Conservation (phyloP, 2,797 vertebrate species). For the Discoglossus pictus region DNA sequence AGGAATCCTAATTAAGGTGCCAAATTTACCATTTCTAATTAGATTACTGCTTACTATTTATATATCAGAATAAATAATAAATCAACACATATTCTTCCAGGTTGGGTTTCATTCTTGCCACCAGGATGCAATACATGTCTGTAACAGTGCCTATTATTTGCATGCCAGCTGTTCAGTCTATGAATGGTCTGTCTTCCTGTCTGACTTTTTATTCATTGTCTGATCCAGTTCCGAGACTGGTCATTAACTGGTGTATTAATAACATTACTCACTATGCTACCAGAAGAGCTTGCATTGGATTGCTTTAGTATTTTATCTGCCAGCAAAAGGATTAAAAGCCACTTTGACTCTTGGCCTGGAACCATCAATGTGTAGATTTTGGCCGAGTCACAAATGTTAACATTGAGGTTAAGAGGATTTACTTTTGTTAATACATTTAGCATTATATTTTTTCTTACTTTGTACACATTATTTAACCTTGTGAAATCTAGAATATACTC, state of each 20-base stretch:
- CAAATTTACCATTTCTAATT: conserved; percentile 36
- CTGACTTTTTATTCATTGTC: neutral
- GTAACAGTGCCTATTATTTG: conserved; percentile 4
- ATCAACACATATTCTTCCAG: conserved; percentile 7
- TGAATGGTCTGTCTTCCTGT: neutral
- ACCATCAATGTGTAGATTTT: too few relatives aligned
- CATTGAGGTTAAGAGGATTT: too few relatives aligned
- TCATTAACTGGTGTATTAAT: neutral
- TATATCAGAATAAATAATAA: conserved; percentile 11
- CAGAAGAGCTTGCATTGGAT: neutral
- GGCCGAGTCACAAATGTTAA: too few relatives aligned
- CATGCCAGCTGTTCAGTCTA: conserved; percentile 1
- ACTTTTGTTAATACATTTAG: too few relatives aligned
- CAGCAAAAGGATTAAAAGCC: neutral
- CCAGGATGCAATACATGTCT: neutral
- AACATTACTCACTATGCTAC: neutral
- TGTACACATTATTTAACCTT: too few relatives aligned
- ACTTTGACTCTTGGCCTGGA: neutral
- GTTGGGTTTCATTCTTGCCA: conserved; percentile 3
- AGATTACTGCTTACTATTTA: conserved; percentile 30
- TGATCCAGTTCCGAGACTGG: neutral
- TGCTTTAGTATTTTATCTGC: neutral
- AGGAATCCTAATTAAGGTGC: conserved; percentile 28
- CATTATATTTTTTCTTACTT: too few relatives aligned
- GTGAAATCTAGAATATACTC: too few relatives aligned